Evolutionary conservation across 2,113 vertebrate species (phyloP).

Genomic region (Gobiocypris rarus): DNA sequence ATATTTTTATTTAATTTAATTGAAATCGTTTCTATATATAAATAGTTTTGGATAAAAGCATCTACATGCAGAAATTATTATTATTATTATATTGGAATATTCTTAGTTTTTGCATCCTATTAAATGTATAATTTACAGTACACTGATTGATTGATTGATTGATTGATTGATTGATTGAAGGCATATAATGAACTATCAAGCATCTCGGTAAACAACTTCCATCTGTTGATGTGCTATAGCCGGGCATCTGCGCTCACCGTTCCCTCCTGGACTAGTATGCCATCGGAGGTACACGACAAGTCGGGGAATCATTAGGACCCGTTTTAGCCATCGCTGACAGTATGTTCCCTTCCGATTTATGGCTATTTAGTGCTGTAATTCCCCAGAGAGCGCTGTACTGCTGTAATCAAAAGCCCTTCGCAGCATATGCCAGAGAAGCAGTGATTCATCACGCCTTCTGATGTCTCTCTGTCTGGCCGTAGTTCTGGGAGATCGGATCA

Average conservation of each 20-base stretch:
- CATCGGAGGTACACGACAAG: conserved; percentile 51
- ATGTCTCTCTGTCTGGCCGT: conserved; percentile 26
- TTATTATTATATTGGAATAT: too few relatives aligned
- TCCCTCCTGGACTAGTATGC: conserved; percentile 43
- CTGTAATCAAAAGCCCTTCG: conserved; percentile 64
- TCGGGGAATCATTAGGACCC: conserved; percentile 54
- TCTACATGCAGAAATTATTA: too few relatives aligned
- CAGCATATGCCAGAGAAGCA: conserved; percentile 41
- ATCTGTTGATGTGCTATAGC: neutral
- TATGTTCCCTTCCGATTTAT: conserved; percentile 55
- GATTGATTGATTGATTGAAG: too few relatives aligned
- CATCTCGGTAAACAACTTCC: conserved; percentile 7
- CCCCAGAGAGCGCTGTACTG: conserved; percentile 57
- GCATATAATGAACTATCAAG: neutral
- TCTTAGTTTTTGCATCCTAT: too few relatives aligned
- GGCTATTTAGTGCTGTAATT: conserved; percentile 58
- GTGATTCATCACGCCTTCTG: conserved; percentile 60
- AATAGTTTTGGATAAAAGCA: too few relatives aligned
- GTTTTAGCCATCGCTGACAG: conserved; percentile 58
- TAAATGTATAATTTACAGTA: too few relatives aligned
- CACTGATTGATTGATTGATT: too few relatives aligned
- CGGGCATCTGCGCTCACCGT: conserved; percentile 1
- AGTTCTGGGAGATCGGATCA: neutral
- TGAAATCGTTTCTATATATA: too few relatives aligned
- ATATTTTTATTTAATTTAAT: too few relatives aligned